These are phyloP conservation scores for Syngnathus scovelli DNA, from an alignment of 2,113 vertebrate species.

Conservation along the genomic window DNA sequence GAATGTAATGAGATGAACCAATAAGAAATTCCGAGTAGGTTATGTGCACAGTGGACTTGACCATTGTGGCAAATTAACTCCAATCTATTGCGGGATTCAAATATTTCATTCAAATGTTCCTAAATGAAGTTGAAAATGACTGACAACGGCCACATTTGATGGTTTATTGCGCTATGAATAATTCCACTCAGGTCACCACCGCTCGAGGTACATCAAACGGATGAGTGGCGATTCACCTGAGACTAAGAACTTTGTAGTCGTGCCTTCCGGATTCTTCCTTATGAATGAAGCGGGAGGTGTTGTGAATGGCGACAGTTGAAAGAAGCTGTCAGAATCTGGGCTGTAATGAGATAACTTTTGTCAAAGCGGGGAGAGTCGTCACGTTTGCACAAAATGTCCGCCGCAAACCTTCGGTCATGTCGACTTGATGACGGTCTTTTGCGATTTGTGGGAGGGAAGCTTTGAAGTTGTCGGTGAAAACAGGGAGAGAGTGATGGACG, in stretches of 20 bases:
- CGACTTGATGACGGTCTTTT: constrained; percentile 49
- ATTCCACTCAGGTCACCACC: constrained; percentile 35
- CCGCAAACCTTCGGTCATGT: constrained; percentile 48
- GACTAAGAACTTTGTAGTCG: constrained; percentile 33
- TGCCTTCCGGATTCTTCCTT: constrained; percentile 14
- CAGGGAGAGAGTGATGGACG: constrained; percentile 24
- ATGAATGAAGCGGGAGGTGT: constrained; percentile 34
- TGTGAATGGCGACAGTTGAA: constrained; percentile 38
- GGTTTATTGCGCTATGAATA: constrained; percentile 24
- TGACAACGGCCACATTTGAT: constrained; percentile 20
- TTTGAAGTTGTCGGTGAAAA: constrained; percentile 59
- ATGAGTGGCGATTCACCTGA: constrained; percentile 31
- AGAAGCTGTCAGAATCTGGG: constrained; percentile 17
- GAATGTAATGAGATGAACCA: constrained; percentile 55
- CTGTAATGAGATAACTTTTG: constrained; percentile 25
- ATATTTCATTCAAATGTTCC: constrained; percentile 29
- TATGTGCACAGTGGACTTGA: constrained; percentile 8
- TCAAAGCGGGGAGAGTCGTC: constrained; percentile 6
- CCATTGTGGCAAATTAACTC: constrained; percentile 34
- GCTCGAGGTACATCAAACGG: constrained; percentile 43
- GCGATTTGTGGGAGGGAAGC: constrained; percentile 45
- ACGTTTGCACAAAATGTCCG: neutral
- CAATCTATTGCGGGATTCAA: constrained; percentile 19
- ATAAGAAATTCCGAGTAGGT: constrained; percentile 30
- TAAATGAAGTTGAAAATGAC: constrained; percentile 13